phyloP scores from a whole-genome alignment of 2,797 vertebrate genomes.

The Epinephelus awoara region DNA sequence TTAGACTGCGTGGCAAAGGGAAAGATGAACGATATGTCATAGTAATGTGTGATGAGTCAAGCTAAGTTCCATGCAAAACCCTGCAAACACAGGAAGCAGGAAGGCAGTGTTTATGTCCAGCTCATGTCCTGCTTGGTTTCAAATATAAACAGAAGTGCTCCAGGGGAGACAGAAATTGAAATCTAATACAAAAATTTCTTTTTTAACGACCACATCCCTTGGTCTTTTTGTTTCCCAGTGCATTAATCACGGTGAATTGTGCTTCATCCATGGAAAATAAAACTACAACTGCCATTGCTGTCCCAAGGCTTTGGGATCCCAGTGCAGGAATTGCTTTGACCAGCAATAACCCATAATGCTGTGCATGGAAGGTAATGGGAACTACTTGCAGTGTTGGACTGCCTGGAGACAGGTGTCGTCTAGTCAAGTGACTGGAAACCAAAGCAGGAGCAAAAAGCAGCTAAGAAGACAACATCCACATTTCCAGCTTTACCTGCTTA shows the following conservation, averaged over 20 bases:
- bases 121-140: slow-evolving; percentile 43
- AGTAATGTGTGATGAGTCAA: neutral
- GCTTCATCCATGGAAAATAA: neutral
- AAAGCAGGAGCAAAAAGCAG: slow-evolving; percentile 6
- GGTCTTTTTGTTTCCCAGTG: slow-evolving; percentile 11
- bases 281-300: slow-evolving; percentile 34
- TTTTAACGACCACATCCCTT: neutral
- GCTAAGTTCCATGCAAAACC: slow-evolving; percentile 29
- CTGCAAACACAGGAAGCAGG: slow-evolving; percentile 60
- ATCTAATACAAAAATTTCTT: slow-evolving; percentile 5
- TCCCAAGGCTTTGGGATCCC: slow-evolving; percentile 24
- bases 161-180: slow-evolving; percentile 5
- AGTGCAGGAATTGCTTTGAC: slow-evolving; percentile 29
- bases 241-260: neutral
- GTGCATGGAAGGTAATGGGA: slow-evolving; percentile 10
- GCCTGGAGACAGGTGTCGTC: slow-evolving; percentile 9
- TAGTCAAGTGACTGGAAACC: slow-evolving; percentile 12
- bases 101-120: slow-evolving; percentile 57
- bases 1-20: neutral
- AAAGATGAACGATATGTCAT: neutral
- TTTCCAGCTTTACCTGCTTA: neutral
- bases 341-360: slow-evolving; percentile 13
- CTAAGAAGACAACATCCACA: neutral
- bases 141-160: slow-evolving; percentile 56
- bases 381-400: neutral